Conservation (phyloP, 2,797 vertebrate species). For the Strix occidentalis region DNA sequence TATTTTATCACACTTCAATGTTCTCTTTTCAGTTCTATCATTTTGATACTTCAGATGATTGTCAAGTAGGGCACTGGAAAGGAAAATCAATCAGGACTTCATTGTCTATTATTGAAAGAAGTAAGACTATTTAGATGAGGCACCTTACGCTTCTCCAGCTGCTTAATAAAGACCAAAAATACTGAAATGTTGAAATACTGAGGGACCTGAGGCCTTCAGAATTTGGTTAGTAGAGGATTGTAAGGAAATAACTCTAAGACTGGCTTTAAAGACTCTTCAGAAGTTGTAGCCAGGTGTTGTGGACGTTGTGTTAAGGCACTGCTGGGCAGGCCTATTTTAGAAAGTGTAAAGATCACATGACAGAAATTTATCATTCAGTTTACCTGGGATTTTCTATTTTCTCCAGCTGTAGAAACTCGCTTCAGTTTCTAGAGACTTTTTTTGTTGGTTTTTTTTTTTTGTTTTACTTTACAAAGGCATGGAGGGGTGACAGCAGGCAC, state of each 20-base stretch:
- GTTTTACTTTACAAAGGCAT: slow-evolving; percentile 74
- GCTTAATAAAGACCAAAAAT: background rate
- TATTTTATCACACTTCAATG: background rate
- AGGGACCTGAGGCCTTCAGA: background rate
- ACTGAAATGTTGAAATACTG: background rate
- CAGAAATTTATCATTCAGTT: background rate
- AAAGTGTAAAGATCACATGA: background rate
- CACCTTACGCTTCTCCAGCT: background rate
- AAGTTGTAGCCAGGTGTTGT: background rate
- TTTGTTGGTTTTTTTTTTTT: background rate
- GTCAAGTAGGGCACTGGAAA: background rate
- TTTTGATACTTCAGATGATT: background rate
- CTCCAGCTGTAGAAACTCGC: background rate
- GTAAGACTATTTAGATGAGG: background rate
- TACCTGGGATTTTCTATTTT: background rate
- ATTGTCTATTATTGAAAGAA: background rate
- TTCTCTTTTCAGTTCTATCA: background rate
- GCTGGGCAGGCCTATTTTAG: background rate
- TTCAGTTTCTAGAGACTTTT: background rate
- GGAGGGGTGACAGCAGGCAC: slow-evolving; percentile 91
- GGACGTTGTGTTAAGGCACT: background rate
- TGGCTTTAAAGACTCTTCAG: background rate
- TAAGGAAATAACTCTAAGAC: background rate
- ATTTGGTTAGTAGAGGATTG: background rate
- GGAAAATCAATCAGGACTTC: background rate